Percentiles rank a stretch among this genome's conserved stretches.
phyloP scores from a whole-genome alignment of 37 sponge, comb jelly and placozoan genomes.

The Diacarnus erythraeanus region DNA sequence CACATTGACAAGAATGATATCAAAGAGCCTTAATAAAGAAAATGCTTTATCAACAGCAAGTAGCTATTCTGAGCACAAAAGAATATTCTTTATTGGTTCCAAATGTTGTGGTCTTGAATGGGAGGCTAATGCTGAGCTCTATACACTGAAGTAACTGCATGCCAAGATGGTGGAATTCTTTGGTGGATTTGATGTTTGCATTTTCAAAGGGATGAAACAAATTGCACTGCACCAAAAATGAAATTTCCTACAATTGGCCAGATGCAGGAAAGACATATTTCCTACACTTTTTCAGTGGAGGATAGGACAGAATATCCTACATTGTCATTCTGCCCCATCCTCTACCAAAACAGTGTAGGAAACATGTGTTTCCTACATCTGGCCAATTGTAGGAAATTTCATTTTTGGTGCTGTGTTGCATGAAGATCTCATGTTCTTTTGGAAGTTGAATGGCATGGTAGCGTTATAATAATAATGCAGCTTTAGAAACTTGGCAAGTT shows the following conservation, averaged over 20 bases:
- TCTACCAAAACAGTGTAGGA: too few relatives aligned
- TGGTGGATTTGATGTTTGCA: neutral
- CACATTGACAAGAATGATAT: too few relatives aligned
- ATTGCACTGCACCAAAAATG: too few relatives aligned
- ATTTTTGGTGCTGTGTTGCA: too few relatives aligned
- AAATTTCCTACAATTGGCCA: too few relatives aligned
- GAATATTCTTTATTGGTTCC: slow-evolving; percentile 23
- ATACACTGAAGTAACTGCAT: slow-evolving; percentile 46
- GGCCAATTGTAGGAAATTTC: too few relatives aligned
- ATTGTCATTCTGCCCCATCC: too few relatives aligned
- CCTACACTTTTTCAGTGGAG: too few relatives aligned
- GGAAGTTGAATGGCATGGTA: slow-evolving; percentile 11
- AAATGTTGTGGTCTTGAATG: slow-evolving; percentile 38
- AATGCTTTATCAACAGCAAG: neutral
- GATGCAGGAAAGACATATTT: too few relatives aligned
- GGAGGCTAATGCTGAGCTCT: slow-evolving; percentile 7
- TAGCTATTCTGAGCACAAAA: neutral
- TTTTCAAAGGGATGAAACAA: neutral
- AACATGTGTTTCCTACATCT: too few relatives aligned
- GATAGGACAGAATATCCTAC: too few relatives aligned
- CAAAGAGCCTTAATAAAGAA: too few relatives aligned
- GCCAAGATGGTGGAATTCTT: slow-evolving; percentile 42
- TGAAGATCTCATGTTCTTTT: neutral
- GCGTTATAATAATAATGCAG: neutral
- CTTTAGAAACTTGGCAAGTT: slow-evolving; percentile 33